A percentile compares a stretch with the other conserved stretches of the same genome.
Evolutionary conservation across 30 jellyfish, hydroid and myxozoan species (phyloP).

Genomic region (Aurelia aurita complex sp. Pacific): DNA sequence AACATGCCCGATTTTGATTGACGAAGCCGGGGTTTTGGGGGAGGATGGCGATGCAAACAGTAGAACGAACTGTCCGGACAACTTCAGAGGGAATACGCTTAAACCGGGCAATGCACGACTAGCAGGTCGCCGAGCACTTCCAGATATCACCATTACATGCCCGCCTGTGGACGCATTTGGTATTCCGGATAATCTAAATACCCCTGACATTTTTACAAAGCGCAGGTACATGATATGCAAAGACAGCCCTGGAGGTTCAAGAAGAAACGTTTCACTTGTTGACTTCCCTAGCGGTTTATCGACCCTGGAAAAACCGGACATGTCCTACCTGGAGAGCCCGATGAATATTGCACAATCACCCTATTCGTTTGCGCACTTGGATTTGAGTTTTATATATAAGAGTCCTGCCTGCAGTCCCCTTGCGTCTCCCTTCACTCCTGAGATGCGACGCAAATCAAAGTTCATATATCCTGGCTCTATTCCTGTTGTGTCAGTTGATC

Average conservation of each 20-base stretch:
- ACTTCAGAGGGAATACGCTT: too few species aligned
- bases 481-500: constrained; percentile 45
- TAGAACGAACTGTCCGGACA: too few species aligned
- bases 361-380: constrained; percentile 29
- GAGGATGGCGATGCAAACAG: background rate
- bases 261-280: constrained; percentile 31
- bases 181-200: background rate
- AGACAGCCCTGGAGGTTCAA: constrained; percentile 55
- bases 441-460: constrained; percentile 3
- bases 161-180: constrained; percentile 61
- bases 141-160: constrained; percentile 62
- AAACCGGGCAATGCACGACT: background rate
- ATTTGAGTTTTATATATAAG: constrained; percentile 40
- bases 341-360: constrained; percentile 53
- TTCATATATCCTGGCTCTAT: constrained; percentile 55
- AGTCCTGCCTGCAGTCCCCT: constrained; percentile 57
- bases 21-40: background rate
- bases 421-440: constrained; percentile 63
- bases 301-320: constrained; percentile 27
- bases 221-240: constrained; percentile 60
- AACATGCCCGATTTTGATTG: constrained; percentile 25
- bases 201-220: constrained; percentile 31
- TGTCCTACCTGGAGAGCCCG: constrained; percentile 39
- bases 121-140: constrained; percentile 66
- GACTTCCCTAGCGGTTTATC: constrained; percentile 63